Conservation (phyloP, 1,140 invertebrate species). For the Ditylenchus dipsaci region DNA sequence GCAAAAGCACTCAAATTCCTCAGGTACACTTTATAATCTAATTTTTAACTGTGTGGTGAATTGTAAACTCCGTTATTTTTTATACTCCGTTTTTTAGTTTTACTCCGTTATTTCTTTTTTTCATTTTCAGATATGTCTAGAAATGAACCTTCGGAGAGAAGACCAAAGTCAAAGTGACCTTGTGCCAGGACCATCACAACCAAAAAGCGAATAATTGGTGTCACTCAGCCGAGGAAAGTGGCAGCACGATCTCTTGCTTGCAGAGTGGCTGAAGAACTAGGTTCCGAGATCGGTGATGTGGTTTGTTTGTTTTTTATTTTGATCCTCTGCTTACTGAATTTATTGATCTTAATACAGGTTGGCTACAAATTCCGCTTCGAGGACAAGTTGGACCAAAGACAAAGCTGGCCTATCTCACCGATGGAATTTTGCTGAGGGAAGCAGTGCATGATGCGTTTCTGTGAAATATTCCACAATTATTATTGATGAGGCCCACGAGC, state of each 20-base stretch:
- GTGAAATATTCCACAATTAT: constrained; percentile 75
- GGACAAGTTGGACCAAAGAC: constrained; percentile 72
- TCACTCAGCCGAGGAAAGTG: constrained; percentile 90
- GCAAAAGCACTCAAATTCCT: constrained; percentile 57
- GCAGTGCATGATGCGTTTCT: constrained; percentile 68
- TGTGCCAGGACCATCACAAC: not conserved
- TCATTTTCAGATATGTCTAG: constrained; percentile 72
- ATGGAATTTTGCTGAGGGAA: constrained; percentile 88
- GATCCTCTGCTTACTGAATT: not conserved
- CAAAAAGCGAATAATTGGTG: constrained; percentile 65
- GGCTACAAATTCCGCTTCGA: constrained; percentile 91
- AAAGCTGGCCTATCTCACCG: constrained; percentile 79
- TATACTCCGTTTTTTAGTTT: not conserved
- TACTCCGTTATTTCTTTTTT: not conserved
- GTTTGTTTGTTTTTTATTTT: constrained; percentile 1
- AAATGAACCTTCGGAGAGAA: constrained; percentile 67
- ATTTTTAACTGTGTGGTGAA: too few species aligned
- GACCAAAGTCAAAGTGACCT: not conserved
- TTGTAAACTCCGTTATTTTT: not conserved
- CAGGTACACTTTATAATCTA: constrained; percentile 51
- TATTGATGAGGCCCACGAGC: constrained; percentile 93
- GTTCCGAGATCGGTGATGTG: constrained; percentile 65
- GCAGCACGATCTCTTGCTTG: constrained; percentile 91
- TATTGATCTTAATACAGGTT: constrained; percentile 60
- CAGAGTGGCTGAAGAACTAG: constrained; percentile 68